These are phyloP conservation scores for Noctua fimbriata DNA, from an alignment of 2,888 invertebrate species.

Conservation along the genomic window DNA sequence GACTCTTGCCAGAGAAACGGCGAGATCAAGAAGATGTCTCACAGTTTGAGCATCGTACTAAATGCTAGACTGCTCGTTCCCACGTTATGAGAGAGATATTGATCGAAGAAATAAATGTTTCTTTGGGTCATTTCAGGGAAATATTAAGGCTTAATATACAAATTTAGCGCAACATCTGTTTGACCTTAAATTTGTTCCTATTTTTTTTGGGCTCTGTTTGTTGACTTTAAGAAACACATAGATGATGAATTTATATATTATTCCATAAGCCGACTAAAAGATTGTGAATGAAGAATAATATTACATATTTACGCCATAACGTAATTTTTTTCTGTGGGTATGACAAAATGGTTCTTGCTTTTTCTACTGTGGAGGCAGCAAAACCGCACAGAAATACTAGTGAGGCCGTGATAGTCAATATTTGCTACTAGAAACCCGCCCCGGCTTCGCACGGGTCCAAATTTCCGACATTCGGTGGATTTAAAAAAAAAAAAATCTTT, in stretches of 20 bases:
- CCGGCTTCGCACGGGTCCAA: not conserved
- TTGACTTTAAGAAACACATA: conserved; percentile 16
- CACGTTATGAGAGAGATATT: not conserved
- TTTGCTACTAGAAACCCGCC: not conserved
- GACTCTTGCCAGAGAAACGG: conserved; percentile 38
- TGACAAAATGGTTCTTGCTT: not conserved
- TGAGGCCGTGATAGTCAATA: not conserved
- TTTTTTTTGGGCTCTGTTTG: conserved; percentile 22
- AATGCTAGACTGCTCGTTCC: conserved; percentile 19
- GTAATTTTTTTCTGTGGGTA: not conserved
- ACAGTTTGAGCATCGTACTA: conserved; percentile 16
- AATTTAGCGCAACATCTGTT: not conserved
- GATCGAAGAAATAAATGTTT: not conserved
- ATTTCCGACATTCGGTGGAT: not conserved
- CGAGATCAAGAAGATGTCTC: conserved; percentile 46
- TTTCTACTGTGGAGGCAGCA: not conserved
- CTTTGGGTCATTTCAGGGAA: conserved; percentile 1
- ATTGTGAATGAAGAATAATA: not conserved
- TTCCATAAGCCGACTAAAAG: not conserved
- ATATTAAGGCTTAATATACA: not conserved
- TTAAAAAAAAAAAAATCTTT: not conserved
- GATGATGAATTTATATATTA: not conserved
- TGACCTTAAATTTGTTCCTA: conserved; percentile 12
- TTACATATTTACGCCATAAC: not conserved
- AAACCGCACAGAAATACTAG: not conserved